Evolutionary conservation across 2,113 vertebrate species (phyloP).

Genomic region (Riparia riparia): DNA sequence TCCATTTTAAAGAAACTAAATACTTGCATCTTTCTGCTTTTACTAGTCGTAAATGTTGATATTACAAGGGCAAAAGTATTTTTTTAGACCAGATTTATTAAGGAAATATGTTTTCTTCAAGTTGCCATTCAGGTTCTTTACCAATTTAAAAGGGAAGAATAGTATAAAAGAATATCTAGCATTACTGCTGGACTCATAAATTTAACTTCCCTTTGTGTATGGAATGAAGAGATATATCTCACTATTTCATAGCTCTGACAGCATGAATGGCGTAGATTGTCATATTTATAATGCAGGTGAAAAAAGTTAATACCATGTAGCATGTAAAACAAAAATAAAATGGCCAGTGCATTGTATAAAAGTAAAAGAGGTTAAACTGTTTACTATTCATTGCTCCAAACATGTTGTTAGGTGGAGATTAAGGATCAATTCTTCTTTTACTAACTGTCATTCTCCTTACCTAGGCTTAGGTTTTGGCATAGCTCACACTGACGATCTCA

Average conservation of each 20-base stretch:
- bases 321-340: slow-evolving; percentile 46
- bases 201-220: slow-evolving; percentile 26
- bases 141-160: not conserved
- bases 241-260: slow-evolving; percentile 32
- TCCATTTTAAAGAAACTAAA: not conserved
- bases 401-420: slow-evolving; percentile 44
- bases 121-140: not conserved
- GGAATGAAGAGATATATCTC: slow-evolving; percentile 34
- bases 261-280: slow-evolving; percentile 19
- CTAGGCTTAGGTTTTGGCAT: slow-evolving; percentile 52
- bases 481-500: slow-evolving; percentile 48
- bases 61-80: slow-evolving; percentile 41
- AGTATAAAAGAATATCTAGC: not conserved
- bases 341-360: not conserved
- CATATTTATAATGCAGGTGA: slow-evolving; percentile 15
- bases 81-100: not conserved
- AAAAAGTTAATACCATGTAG: not conserved
- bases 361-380: slow-evolving; percentile 50
- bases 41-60: slow-evolving; percentile 37
- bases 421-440: slow-evolving; percentile 45
- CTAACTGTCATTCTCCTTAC: not conserved
- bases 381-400: slow-evolving; percentile 42
- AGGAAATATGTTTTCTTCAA: not conserved
- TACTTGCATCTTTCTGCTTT: slow-evolving; percentile 3
- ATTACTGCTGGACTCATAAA: slow-evolving; percentile 1